These are phyloP conservation scores for Dolichoris vasculosae DNA, from an alignment of 1,140 invertebrate species.

Conservation along the genomic window DNA sequence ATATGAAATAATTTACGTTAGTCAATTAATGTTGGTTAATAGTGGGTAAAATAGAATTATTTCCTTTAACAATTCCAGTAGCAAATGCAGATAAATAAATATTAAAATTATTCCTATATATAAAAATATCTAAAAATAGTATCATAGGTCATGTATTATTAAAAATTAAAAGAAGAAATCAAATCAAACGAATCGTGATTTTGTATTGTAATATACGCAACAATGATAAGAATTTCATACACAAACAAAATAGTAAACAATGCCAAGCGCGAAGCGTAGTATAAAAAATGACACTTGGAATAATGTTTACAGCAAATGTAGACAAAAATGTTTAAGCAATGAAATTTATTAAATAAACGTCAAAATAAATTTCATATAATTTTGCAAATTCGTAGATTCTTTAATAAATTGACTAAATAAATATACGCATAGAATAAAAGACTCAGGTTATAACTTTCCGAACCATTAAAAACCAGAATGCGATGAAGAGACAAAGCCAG, in stretches of 20 bases:
- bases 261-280: neutral
- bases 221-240: neutral
- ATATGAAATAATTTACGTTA: no score
- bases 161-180: conserved; percentile 3
- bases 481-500: conserved; percentile 87
- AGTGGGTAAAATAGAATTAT: neutral
- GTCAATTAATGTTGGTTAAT: neutral
- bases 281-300: neutral
- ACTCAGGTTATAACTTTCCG: conserved; percentile 51
- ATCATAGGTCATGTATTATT: neutral
- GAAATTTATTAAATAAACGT: neutral
- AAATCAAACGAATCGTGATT: neutral
- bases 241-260: conserved; percentile 20
- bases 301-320: neutral
- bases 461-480: conserved; percentile 94
- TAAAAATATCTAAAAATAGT: conserved; percentile 55
- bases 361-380: neutral
- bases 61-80: neutral
- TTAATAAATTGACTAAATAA: neutral
- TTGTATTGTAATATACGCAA: neutral
- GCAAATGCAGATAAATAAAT: no score
- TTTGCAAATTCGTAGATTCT: no score
- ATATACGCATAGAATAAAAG: neutral
- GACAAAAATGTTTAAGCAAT: neutral
- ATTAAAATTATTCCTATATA: neutral